Base-by-base conservation (phyloP, 2,113 vertebrate species). In the Oreochromis aureus region DNA sequence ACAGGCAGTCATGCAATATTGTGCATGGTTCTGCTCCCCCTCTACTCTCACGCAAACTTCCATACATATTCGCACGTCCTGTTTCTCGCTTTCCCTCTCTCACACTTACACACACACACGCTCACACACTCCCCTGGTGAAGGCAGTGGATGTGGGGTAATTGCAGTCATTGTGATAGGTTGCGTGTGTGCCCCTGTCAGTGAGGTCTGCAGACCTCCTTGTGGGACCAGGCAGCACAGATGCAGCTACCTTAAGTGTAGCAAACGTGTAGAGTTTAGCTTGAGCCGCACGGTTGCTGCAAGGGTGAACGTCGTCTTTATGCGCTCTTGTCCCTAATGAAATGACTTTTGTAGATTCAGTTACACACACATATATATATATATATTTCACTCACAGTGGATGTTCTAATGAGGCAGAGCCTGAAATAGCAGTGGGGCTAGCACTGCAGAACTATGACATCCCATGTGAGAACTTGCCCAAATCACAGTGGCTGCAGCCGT, bases 361-460 rank as follows among this genome's bases (percentile, higher is more conserved):
- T 10, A n/a, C 51, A 53, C 51, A n/a, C 51, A 53, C 3, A 44
- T 80, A 59, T 19, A 16, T 56, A 34, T 66, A 34, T 56, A 59
- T 59, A 24, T 19, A 36, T 15, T 80, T 85, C 89, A 87, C 86
- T 94, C 86, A 87, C 48, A 10, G 87, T 56, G 88, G 88, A 93
- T 93, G 93, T 94, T 95, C 92, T 96, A 95, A 96, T 96, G 94
- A 96, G 94, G 89, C 85, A 91, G 83, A 89, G 93, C 93, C 93
- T 93, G 91, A 96, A 96, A 96, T 95, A 96, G 93, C 92, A 86
- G 91, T 89, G 89, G 88, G 94, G 93, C 93, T 93, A 93, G 91
- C 92, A 36, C 94, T 92, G 94, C 94, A 95, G 92, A 96, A 94
- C 94, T 84, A 82, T 94, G 94, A 95, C 94, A 95, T 95, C 94